Percentiles rank a stretch among this genome's conserved stretches.
Conservation (phyloP, 2,797 vertebrate genomes). For the Alosa sapidissima region DNA sequence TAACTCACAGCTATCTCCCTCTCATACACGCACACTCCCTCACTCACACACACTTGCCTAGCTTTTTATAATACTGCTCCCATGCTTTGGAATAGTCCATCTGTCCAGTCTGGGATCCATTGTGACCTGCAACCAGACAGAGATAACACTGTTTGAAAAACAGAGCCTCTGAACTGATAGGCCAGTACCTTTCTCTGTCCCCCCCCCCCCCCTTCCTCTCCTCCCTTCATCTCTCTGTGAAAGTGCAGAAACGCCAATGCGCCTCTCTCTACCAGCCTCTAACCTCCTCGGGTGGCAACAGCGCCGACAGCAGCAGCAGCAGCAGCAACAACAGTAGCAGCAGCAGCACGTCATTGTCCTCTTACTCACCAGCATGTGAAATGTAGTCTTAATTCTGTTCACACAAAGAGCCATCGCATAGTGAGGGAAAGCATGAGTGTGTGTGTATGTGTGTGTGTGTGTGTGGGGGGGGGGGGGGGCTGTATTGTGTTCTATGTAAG, state of each 20-base stretch:
- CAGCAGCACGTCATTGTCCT: background rate
- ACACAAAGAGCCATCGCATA: background rate
- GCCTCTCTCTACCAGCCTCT: background rate
- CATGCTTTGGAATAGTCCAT: slow-evolving; percentile 71
- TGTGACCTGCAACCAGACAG: slow-evolving; percentile 75
- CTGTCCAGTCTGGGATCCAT: slow-evolving; percentile 74
- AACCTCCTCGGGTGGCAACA: background rate
- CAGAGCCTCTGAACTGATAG: slow-evolving; percentile 30
- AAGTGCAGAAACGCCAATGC: background rate
- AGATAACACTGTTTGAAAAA: slow-evolving; percentile 58
- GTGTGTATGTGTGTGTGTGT: background rate
- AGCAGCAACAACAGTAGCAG: background rate
- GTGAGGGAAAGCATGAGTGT: background rate
- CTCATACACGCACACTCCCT: background rate
- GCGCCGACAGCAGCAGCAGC: background rate
- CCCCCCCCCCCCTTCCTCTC: background rate
- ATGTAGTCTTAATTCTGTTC: background rate
- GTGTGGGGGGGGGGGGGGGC: too few relatives aligned
- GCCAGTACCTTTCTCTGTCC: background rate
- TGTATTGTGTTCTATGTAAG: background rate
- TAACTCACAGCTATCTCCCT: background rate
- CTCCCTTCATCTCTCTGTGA: background rate
- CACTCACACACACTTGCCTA: slow-evolving; percentile 53
- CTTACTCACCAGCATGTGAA: background rate
- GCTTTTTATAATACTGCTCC: slow-evolving; percentile 75